These are phyloP conservation scores for Heterohyrax brucei DNA, from an alignment of 2,797 vertebrate species.

Conservation along the genomic window DNA sequence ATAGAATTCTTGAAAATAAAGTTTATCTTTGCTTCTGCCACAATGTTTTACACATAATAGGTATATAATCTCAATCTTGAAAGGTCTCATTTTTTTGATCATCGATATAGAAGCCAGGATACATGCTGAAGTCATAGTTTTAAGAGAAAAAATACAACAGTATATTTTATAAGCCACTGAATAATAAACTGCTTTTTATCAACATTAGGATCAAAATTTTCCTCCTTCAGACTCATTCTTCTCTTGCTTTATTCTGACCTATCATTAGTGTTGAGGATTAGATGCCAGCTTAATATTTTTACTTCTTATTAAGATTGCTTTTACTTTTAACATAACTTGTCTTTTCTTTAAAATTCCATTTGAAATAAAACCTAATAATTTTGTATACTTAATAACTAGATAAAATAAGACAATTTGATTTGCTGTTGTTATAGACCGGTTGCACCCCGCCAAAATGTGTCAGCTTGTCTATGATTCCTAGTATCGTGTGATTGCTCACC, in stretches of 20 bases:
- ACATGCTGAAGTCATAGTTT: neutral
- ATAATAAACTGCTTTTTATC: neutral
- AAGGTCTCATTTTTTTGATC: neutral
- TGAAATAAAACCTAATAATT: neutral
- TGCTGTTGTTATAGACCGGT: neutral
- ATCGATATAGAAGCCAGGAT: neutral
- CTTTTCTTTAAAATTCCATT: constrained; percentile 1
- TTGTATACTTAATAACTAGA: neutral
- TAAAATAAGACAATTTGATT: neutral
- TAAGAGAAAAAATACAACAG: neutral
- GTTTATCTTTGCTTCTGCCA: neutral
- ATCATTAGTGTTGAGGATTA: neutral
- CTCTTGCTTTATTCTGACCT: neutral
- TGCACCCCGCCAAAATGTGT: too few relatives aligned
- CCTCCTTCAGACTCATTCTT: neutral
- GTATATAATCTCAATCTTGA: neutral
- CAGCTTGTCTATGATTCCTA: too few relatives aligned
- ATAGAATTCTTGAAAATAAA: neutral
- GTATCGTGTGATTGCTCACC: too few relatives aligned
- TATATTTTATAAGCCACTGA: neutral
- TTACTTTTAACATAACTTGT: constrained; percentile 22
- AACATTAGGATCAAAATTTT: neutral
- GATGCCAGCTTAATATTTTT: neutral
- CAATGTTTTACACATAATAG: neutral
- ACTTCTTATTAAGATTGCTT: neutral